Evolutionary conservation across 2,888 invertebrate species (phyloP).

Genomic region (Cancer borealis): DNA sequence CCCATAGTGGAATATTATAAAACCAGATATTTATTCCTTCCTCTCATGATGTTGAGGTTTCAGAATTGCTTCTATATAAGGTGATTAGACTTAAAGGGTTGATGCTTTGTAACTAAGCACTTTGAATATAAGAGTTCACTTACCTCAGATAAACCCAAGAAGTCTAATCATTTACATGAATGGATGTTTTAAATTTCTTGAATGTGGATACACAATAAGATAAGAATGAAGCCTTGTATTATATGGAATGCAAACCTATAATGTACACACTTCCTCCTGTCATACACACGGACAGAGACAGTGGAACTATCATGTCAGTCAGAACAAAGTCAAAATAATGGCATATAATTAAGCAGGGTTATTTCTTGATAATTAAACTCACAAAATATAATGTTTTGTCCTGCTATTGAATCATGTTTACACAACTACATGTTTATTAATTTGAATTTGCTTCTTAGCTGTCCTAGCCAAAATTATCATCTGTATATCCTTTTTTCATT

Average conservation of each 20-base stretch:
- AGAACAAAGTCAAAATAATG: not conserved
- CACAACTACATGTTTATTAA: not conserved
- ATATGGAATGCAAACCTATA: slow-evolving; percentile 35
- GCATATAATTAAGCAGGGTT: not conserved
- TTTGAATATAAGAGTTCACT: not conserved
- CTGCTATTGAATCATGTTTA: not conserved
- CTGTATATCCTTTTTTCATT: not conserved
- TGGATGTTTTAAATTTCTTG: slow-evolving; percentile 48
- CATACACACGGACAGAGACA: not conserved
- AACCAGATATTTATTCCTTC: slow-evolving; percentile 21
- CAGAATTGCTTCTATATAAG: not conserved
- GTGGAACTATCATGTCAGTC: not conserved
- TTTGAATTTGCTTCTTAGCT: not conserved
- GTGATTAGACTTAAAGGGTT: not conserved
- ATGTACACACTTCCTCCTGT: slow-evolving; percentile 37
- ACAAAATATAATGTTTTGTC: not conserved
- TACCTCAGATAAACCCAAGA: not conserved
- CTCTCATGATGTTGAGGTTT: not conserved
- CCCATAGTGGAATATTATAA: not conserved
- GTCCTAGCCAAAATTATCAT: not conserved
- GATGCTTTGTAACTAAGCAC: not conserved
- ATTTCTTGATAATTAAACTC: not conserved
- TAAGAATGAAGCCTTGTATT: slow-evolving; percentile 43
- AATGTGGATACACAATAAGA: slow-evolving; percentile 49
- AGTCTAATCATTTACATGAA: slow-evolving; percentile 35